Evolutionary conservation across 2,113 vertebrate species (phyloP), one percentile per base, ranked within the genome.

Genomic region (Propithecus coquereli): DNA sequence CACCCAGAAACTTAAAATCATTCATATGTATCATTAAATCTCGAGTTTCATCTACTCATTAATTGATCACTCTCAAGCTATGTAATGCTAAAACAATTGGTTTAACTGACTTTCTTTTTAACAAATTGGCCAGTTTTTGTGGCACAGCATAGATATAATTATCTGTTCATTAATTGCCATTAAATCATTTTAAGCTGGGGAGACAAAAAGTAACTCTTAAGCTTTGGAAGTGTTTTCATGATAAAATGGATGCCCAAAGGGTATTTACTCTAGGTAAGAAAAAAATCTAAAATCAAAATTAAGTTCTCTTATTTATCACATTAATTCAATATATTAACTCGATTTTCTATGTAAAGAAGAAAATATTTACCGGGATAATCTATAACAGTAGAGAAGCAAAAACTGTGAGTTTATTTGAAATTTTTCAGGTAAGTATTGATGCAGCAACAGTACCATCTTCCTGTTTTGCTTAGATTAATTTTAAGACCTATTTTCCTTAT

Each of bases 201-300:
- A 96, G 47, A 91, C 63, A 89, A 87, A 96, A 86, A 73, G 14
- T 32, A 90, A 74, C 4, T 74, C 71, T 94, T 90, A 83, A 59
- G 12, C 43, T 90, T 87, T 61, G 25, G 14, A 97, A 93, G 8
- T 2, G 8, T 93, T 93, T 88, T 96, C 94, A 47, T 45, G 40
- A 79, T 37, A 94, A 79, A 93, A 61, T 80, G 27, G 20, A 73
- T 65, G 63, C 6, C 18, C 66, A 66, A 22, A 92, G 20, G 37
- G 10, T 71, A 80, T 83, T 50, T 95, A 18, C 88, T 84, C n/a
- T 65, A 84, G 8, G 13, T 45, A 16, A 91, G n/a, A 65, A 86
- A 91, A 68, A 65, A 87, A 74, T 52, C 27, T 87, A 83, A 73
- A 76, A 70, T n/a, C 14, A 8, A 57, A 85, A 76, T 89, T 73